Conservation (phyloP, 2,797 vertebrate species). For the Carcharodon carcharias region DNA sequence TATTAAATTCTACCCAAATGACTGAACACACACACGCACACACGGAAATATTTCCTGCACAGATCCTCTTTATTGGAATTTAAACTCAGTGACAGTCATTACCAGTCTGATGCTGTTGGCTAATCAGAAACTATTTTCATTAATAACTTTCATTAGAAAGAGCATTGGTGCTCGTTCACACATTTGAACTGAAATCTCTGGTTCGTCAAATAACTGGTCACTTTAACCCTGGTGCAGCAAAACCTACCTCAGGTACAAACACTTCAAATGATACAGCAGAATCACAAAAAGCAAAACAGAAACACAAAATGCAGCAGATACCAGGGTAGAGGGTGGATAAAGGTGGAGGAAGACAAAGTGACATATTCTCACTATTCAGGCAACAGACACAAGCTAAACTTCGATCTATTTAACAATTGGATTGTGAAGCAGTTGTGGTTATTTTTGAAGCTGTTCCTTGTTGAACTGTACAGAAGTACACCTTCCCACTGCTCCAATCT, state of each 20-base stretch:
- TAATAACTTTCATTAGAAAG: not conserved
- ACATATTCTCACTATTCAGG: not conserved
- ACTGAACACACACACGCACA: not conserved
- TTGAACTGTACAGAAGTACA: slow-evolving; percentile 4
- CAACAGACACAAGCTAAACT: not conserved
- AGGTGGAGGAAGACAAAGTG: not conserved
- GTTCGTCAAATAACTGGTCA: not conserved
- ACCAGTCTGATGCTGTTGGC: not conserved
- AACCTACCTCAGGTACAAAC: not conserved
- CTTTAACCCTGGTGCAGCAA: not conserved
- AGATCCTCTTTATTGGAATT: not conserved
- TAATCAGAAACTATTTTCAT: not conserved
- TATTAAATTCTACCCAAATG: no score
- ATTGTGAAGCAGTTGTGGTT: not conserved
- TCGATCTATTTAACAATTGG: not conserved
- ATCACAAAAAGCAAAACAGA: not conserved
- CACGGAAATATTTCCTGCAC: not conserved
- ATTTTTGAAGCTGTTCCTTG: not conserved
- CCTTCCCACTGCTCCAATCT: slow-evolving; percentile 27
- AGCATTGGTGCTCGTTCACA: not conserved
- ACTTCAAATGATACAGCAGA: not conserved
- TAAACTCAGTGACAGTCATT: not conserved
- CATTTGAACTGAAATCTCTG: not conserved
- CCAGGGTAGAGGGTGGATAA: not conserved
- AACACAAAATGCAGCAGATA: not conserved